phyloP scores from a whole-genome alignment of 2,888 invertebrate species.

The Mellilla xanthometata region DNA sequence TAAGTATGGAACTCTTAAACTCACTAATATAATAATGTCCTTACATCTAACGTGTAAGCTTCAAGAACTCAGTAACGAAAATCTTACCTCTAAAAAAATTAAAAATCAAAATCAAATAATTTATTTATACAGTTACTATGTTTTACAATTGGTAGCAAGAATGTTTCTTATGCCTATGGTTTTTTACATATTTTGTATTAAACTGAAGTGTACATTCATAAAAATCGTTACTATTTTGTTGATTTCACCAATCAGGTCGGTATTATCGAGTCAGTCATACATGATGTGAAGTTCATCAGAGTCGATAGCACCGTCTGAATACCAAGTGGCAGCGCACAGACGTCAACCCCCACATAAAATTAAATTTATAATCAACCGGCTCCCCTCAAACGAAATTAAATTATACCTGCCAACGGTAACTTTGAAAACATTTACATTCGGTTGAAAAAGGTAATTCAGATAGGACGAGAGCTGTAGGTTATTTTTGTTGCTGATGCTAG shows the following conservation, averaged over 20 bases:
- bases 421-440: slow-evolving; percentile 72
- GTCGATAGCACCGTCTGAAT: slow-evolving; percentile 66
- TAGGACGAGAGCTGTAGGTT: slow-evolving; percentile 5
- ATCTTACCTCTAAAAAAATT: too few species aligned
- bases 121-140: too few species aligned
- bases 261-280: slow-evolving; percentile 42
- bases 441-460: slow-evolving; percentile 47
- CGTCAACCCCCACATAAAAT: slow-evolving; percentile 71
- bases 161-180: too few species aligned
- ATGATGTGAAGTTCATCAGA: slow-evolving; percentile 57
- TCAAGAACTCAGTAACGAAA: too few species aligned
- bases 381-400: slow-evolving; percentile 72
- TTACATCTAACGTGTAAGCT: too few species aligned
- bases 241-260: slow-evolving; percentile 25
- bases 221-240: slow-evolving; percentile 12
- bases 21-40: too few species aligned
- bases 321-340: slow-evolving; percentile 59
- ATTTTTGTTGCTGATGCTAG: neutral
- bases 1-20: too few species aligned
- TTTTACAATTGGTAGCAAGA: too few species aligned
- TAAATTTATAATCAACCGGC: slow-evolving; percentile 77
- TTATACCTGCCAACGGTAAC: slow-evolving; percentile 70
- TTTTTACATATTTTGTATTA: too few species aligned
- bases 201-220: too few species aligned
- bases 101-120: too few species aligned